A percentile compares a stretch with the other conserved stretches of the same genome.
These are phyloP conservation scores for Choristoneura rosaceana DNA, from an alignment of 2,888 invertebrate species.

Conservation along the genomic window DNA sequence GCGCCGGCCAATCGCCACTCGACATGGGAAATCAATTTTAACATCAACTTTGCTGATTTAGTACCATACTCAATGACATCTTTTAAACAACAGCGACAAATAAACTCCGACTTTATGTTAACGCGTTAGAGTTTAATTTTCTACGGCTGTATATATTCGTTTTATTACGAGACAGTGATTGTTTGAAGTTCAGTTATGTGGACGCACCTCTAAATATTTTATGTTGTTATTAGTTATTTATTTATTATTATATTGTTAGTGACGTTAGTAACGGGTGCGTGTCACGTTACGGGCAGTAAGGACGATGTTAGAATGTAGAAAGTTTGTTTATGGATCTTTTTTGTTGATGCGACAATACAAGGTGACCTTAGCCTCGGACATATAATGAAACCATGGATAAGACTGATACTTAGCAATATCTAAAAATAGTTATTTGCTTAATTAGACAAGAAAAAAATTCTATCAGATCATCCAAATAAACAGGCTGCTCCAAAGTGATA, in stretches of 20 bases:
- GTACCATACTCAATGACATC: slow-evolving; percentile 36
- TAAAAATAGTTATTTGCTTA: too few species aligned
- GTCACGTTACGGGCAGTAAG: slow-evolving; percentile 30
- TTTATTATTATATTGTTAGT: slow-evolving; percentile 38
- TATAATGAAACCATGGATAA: too few species aligned
- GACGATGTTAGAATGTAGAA: slow-evolving; percentile 22
- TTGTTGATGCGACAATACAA: too few species aligned
- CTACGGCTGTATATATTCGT: neutral
- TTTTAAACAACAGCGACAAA: slow-evolving; percentile 10
- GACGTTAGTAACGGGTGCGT: slow-evolving; percentile 32
- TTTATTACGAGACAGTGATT: slow-evolving; percentile 35
- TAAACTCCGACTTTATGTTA: neutral
- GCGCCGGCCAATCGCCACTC: slow-evolving; percentile 54
- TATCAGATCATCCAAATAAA: too few species aligned
- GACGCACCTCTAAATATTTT: slow-evolving; percentile 45
- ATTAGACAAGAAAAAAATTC: too few species aligned
- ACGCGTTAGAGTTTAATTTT: slow-evolving; percentile 5
- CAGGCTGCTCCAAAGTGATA: too few species aligned
- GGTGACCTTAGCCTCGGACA: too few species aligned
- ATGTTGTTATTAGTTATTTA: slow-evolving; percentile 43
- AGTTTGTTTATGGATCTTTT: slow-evolving; percentile 20
- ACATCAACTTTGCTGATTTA: slow-evolving; percentile 47
- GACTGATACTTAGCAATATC: too few species aligned
- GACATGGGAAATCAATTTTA: slow-evolving; percentile 71
- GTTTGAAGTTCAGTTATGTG: slow-evolving; percentile 42